Base-by-base conservation (phyloP, 1,140 invertebrate species). In the Chrysomallon squamiferum region DNA sequence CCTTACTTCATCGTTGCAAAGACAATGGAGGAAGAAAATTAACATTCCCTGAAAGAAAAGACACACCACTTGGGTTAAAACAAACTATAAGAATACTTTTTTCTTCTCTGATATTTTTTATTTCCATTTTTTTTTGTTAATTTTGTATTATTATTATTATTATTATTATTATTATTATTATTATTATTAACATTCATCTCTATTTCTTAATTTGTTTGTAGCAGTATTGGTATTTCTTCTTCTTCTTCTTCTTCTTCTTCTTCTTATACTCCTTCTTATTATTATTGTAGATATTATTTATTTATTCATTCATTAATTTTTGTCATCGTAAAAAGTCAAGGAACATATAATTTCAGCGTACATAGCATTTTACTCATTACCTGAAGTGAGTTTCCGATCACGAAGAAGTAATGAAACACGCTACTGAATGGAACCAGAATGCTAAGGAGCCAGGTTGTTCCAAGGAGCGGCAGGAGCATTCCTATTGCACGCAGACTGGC, bases 401-500 rank as follows among this genome's bases (percentile, higher is more conserved):
- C 69, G 68, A 78, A 78, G 47, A 78, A 49, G 63, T 78, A 78
- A 45, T 72, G 72, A 41, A 78, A 78, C 20, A 72, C 66, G 15
- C 62, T 52, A 35, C 66, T 70, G 38, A 74, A 59, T 2, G 76
- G 74, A 2, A 78, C 76, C 22, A 78, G 63, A 5, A 78, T 47
- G 27, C 74, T 70, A 2, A 78, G 35, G 0, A 78, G 45, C 76
- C 76, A 78, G 5, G 76, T 74, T 0, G 74, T 54, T 1, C 73
- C 76, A 3, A 78, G 65, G 13, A 78, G 66, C 5, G 76, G 76
- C 1, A 76, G 58, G 9, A 78, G 54, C 22, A 70, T 76, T 20
- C 74, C 49, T 70, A 76, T 76, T 11, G 74, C 72, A n/a, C 72
- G 59, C 4, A 78, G 38, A 59, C 74, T 72, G 27, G 70, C 76